Evolutionary conservation across 2,797 vertebrate species (phyloP).

Genomic region (Ptychobarbus kaznakovi): DNA sequence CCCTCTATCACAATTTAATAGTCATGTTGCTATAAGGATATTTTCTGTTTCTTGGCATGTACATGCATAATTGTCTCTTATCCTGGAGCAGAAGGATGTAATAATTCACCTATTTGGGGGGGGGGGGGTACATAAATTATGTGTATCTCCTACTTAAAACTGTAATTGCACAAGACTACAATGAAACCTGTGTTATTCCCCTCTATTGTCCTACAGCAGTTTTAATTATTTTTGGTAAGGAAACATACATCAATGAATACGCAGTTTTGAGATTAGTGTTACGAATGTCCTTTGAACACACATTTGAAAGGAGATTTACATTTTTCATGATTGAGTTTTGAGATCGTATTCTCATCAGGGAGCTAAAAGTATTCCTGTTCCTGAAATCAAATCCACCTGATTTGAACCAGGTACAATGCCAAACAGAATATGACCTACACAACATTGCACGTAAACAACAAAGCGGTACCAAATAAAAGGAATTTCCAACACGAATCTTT

Average conservation of each 20-base stretch:
- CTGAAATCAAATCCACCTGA: slow-evolving; percentile 30
- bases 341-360: neutral
- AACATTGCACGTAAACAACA: slow-evolving; percentile 22
- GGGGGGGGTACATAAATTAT: neutral
- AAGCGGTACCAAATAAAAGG: neutral
- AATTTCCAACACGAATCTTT: neutral
- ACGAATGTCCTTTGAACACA: neutral
- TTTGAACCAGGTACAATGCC: slow-evolving; percentile 8
- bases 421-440: neutral
- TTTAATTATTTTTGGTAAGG: neutral
- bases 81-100: slow-evolving; percentile 47
- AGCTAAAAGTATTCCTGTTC: neutral
- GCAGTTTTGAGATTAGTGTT: neutral
- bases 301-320: neutral
- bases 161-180: neutral
- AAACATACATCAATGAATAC: neutral
- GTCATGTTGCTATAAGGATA: slow-evolving; percentile 10
- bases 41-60: neutral
- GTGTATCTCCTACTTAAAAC: neutral
- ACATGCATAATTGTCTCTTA: neutral
- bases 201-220: neutral
- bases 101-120: slow-evolving; percentile 56
- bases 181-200: neutral
- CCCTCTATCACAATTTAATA: neutral
- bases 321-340: neutral